Evolutionary conservation across 2,797 vertebrate genomes (phyloP), one percentile per base, ranked within the genome.

Genomic region (Pipistrellus pygmaeus): DNA sequence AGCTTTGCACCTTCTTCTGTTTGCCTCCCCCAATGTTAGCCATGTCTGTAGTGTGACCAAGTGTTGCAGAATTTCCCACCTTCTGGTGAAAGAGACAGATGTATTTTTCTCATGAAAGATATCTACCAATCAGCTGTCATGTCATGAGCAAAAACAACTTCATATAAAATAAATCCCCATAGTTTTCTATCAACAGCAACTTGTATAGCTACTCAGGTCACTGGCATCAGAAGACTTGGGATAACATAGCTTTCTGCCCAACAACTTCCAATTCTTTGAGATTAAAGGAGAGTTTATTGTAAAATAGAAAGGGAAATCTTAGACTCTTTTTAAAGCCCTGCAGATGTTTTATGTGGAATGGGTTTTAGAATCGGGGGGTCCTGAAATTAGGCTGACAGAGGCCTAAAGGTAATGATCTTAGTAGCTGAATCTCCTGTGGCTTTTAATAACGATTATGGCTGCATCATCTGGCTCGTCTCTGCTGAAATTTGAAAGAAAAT

Each of bases 101-200:
- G 1, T 30, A n/a, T 57, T 92, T 96, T 96, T 94, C 78, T 96
- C 30, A 46, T 25, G 80, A 96, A 95, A 85, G 62, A 21, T 69
- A 88, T 95, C 95, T 96, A 94, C 84, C 66, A 97, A 96, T 95
- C 86, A 78, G 30, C 68, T 97, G 46, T 95, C 93, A 84, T 89
- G 60, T 96, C 90, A 73, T 94, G 64, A 91, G 93, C 87, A 96
- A 94, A 98, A 98, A 95, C 96, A 97, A 96, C 95, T 97, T 82
- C 30, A 82, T 93, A 35, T 91, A 92, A 87, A 97, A 84, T 68
- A 90, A 90, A 94, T 60, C 8, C 23, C 30, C 21, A 18, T 57
- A 84, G 75, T 60, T 97, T 95, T 90, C 85, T 93, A 90, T 90
- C 75, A 82, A 4, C n/a, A 96, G 87, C 94, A 94, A 92, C 93